These are phyloP conservation scores for Crenichthys baileyi DNA, from an alignment of 2,797 vertebrate genomes.

Conservation along the genomic window DNA sequence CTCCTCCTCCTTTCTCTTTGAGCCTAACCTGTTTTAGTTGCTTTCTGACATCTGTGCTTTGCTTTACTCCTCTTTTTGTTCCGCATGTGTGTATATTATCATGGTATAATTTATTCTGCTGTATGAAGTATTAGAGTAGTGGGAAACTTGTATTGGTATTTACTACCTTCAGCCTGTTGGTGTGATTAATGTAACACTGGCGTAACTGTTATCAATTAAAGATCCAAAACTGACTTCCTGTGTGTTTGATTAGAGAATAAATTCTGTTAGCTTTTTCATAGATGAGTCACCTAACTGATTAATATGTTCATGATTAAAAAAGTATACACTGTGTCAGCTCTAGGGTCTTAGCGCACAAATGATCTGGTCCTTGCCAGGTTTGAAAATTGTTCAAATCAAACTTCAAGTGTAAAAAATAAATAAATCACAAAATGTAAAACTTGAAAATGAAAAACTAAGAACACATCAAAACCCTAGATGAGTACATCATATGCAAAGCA, in stretches of 20 bases:
- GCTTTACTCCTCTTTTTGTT: slow-evolving; percentile 81
- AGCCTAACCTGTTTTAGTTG: slow-evolving; percentile 75
- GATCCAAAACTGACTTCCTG: slow-evolving; percentile 76
- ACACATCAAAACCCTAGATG: neutral
- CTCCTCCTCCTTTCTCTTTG: slow-evolving; percentile 59
- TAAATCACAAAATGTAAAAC: neutral
- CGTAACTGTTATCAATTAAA: slow-evolving; percentile 99
- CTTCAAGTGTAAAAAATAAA: neutral
- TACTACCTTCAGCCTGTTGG: slow-evolving; percentile 99
- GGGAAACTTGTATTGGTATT: slow-evolving; percentile 98
- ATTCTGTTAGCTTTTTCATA: neutral
- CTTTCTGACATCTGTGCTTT: slow-evolving; percentile 82
- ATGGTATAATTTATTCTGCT: slow-evolving; percentile 99
- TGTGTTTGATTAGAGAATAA: neutral
- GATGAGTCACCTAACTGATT: neutral
- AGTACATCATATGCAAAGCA: neutral
- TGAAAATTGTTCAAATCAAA: neutral
- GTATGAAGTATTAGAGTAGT: slow-evolving; percentile 98
- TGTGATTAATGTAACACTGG: slow-evolving; percentile 99
- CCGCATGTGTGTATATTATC: slow-evolving; percentile 91
- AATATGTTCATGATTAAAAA: neutral
- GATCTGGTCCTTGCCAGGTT: neutral
- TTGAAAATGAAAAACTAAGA: neutral
- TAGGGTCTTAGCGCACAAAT: neutral
- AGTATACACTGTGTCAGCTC: too few relatives aligned